phyloP scores from a whole-genome alignment of 2,113 vertebrate species.

The Chitala chitala region DNA sequence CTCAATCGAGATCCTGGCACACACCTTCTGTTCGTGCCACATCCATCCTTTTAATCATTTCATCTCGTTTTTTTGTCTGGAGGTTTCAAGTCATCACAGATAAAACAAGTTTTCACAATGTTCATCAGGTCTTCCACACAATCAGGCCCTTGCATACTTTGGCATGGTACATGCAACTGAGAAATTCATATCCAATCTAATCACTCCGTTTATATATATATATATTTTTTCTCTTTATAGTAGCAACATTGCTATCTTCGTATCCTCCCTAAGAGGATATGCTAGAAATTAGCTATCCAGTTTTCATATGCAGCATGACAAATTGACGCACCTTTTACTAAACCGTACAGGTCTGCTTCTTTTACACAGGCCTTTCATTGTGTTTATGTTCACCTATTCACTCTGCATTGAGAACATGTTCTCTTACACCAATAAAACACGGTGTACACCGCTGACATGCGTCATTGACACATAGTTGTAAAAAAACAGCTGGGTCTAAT shows the following conservation, averaged over 20 bases:
- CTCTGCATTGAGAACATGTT: no score
- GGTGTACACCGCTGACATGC: no score
- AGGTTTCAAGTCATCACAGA: conserved; percentile 61
- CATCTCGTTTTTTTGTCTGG: conserved; percentile 39
- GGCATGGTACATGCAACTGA: conserved; percentile 50
- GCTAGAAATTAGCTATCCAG: background rate
- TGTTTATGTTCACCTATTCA: no score
- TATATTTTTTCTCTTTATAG: conserved; percentile 27
- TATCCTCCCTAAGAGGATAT: background rate
- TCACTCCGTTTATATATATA: conserved; percentile 36
- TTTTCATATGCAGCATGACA: background rate
- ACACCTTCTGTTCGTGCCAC: conserved; percentile 20
- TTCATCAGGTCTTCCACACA: conserved; percentile 55
- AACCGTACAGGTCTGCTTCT: no score
- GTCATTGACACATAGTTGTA: background rate
- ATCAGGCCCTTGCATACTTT: conserved; percentile 48
- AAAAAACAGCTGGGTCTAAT: no score
- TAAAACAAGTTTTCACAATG: conserved; percentile 59
- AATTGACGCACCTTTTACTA: no score
- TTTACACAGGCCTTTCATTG: no score
- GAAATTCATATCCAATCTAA: conserved; percentile 61
- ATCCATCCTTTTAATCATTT: conserved; percentile 20
- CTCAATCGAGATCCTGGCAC: conserved; percentile 11
- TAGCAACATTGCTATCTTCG: conserved; percentile 30
- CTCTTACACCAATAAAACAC: no score